Evolutionary conservation across 2,888 invertebrate species (phyloP).

Genomic region (Leucania comma): DNA sequence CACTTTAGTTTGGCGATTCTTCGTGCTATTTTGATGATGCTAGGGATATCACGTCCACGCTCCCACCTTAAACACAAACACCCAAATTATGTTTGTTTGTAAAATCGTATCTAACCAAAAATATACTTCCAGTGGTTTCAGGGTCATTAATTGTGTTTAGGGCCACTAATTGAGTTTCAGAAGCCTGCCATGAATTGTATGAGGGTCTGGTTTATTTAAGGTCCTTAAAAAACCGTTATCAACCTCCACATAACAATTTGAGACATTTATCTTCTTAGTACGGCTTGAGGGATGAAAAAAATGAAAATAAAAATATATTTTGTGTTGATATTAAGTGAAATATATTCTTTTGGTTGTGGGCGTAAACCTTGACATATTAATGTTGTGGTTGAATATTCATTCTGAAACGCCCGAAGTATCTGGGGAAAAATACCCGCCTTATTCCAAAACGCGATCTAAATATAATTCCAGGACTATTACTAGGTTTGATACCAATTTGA

Average conservation of each 20-base stretch:
- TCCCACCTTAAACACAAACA: too few relatives aligned
- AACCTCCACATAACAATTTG: slow-evolving; percentile 8
- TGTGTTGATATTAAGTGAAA: neutral
- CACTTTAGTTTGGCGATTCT: too few relatives aligned
- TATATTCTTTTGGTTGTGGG: neutral
- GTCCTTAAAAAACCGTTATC: slow-evolving; percentile 32
- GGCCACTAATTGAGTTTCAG: slow-evolving; percentile 48
- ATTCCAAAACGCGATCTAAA: too few relatives aligned
- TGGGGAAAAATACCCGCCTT: too few relatives aligned
- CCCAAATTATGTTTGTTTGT: neutral
- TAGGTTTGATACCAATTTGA: too few relatives aligned
- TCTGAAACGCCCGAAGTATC: neutral
- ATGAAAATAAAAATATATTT: neutral
- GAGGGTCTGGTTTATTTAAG: slow-evolving; percentile 30
- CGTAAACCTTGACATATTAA: neutral
- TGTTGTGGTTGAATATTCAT: neutral
- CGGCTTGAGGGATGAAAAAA: neutral
- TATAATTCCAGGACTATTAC: too few relatives aligned
- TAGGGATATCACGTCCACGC: too few relatives aligned
- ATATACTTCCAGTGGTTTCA: slow-evolving; percentile 8
- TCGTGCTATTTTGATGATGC: too few relatives aligned
- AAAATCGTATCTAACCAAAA: neutral
- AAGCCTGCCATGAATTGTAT: slow-evolving; percentile 33
- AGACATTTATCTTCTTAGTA: slow-evolving; percentile 14
- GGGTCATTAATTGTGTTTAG: slow-evolving; percentile 6